Base-by-base conservation (phyloP, 2,797 vertebrate species). In the Poeciliopsis presidionis region DNA sequence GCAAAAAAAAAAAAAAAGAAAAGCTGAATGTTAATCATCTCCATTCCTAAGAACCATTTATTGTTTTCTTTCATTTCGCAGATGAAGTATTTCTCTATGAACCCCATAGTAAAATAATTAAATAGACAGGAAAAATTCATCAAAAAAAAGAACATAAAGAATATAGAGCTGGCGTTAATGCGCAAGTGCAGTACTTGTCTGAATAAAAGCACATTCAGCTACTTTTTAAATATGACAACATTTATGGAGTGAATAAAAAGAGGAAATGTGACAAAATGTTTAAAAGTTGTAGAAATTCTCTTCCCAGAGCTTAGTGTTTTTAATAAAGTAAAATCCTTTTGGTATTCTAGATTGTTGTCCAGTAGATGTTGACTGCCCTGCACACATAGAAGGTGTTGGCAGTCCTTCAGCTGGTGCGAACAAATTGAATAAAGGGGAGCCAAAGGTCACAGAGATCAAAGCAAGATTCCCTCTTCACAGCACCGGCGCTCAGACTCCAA, bases 381-480 rank as follows among this genome's bases (percentile, higher is more conserved):
- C 28, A 16, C 73, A 59, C 5, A 57, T 1, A 75, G 61, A 39
- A 80, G 49, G 73, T n/a, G 8, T 49, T 30, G 41, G 28, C 69
- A 41, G 30, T 67, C 69, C 22, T 79, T 39, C 82, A 82, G 80
- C 75, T 81, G 81, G 63, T 76, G 51, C 25, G 8, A 82, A 84
- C 30, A 74, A 79, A 87, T 12, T 73, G 1, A 84, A 83, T 77
- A 73, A 77, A 70, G 83, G 7, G 30, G 39, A 70, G 73, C 45
- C 73, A 79, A 82, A 85, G 85, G 80, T 81, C 79, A 75, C 9
- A 30, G 43, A 71, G 63, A 51, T 76, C 65, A 55, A 67, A 79
- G 11, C 14, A 74, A 4, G 61, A 76, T 57, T 59, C 33, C 28
- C n/a, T 71, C 76, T n/a, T 46, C 67, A 28, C 67, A 14, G 45